A percentile compares a stretch with the other conserved stretches of the same genome.
Conservation (phyloP, 2,888 invertebrate genomes). For the Mythimna pallens region DNA sequence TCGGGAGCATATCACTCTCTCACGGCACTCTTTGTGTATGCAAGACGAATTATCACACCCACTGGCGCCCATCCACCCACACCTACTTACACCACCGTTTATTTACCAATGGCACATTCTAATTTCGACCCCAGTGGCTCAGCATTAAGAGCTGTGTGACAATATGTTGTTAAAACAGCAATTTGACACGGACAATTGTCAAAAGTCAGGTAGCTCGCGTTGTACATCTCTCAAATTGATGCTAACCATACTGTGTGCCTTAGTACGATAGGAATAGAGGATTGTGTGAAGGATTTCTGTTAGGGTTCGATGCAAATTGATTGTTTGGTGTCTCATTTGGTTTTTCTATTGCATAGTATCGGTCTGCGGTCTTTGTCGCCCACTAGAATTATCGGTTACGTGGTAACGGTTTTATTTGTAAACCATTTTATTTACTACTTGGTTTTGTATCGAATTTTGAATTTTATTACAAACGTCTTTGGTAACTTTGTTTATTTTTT, state of each 20-base stretch:
- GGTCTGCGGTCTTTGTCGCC: conserved; percentile 73
- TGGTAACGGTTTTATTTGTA: conserved; percentile 70
- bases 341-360: conserved; percentile 77
- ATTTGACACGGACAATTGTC: conserved; percentile 82
- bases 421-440: conserved; percentile 59
- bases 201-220: conserved; percentile 80
- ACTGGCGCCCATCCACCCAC: conserved; percentile 84
- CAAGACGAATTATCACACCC: conserved; percentile 89
- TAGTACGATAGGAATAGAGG: conserved; percentile 73
- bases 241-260: conserved; percentile 79
- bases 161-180: conserved; percentile 70
- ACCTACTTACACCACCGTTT: conserved; percentile 74
- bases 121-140: conserved; percentile 75
- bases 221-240: conserved; percentile 78
- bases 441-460: conserved; percentile 25
- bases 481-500: conserved; percentile 25
- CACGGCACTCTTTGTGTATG: conserved; percentile 88
- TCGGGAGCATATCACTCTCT: conserved; percentile 87
- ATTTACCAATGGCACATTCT: conserved; percentile 71
- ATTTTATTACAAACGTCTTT: conserved; percentile 29
- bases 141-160: conserved; percentile 73
- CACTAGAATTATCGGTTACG: conserved; percentile 70
- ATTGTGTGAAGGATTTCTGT: conserved; percentile 65
- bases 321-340: conserved; percentile 71
- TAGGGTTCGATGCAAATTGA: conserved; percentile 67